Evolutionary conservation across 2,888 invertebrate genomes (phyloP).

Genomic region (Pachliopta kotzebuea): DNA sequence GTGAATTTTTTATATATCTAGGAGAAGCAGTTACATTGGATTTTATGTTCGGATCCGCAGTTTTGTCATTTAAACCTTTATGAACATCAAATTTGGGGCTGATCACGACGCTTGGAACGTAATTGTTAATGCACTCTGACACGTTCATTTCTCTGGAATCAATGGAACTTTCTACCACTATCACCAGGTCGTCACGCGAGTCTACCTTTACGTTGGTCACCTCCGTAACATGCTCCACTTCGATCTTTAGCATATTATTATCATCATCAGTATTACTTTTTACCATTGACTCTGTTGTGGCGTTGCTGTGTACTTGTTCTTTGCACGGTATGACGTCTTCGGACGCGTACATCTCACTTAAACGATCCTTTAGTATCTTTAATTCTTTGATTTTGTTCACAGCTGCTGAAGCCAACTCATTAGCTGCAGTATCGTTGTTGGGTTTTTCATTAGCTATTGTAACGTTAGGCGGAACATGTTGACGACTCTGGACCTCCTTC

Average conservation of each 20-base stretch:
- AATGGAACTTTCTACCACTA: conserved; percentile 52
- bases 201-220: conserved; percentile 40
- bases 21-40: background rate
- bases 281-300: no score
- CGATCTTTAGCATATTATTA: conserved; percentile 46
- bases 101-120: conserved; percentile 47
- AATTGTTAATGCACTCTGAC: conserved; percentile 30
- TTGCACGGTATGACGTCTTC: conserved; percentile 5
- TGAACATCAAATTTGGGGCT: conserved; percentile 40
- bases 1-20: background rate
- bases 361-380: conserved; percentile 49
- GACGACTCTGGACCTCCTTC: background rate
- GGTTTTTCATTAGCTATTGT: conserved; percentile 18
- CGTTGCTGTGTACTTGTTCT: background rate
- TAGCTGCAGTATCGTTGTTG: conserved; percentile 29
- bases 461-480: background rate
- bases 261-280: no score
- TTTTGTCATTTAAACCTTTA: background rate
- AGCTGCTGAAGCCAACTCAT: conserved; percentile 31
- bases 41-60: background rate
- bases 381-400: conserved; percentile 42
- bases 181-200: conserved; percentile 39
- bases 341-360: conserved; percentile 44
- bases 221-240: conserved; percentile 48
- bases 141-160: conserved; percentile 35